A percentile compares a stretch with the other conserved stretches of the same genome.
phyloP scores from a whole-genome alignment of 2,888 invertebrate species.

The Ashinkailepas kermadecensis region DNA sequence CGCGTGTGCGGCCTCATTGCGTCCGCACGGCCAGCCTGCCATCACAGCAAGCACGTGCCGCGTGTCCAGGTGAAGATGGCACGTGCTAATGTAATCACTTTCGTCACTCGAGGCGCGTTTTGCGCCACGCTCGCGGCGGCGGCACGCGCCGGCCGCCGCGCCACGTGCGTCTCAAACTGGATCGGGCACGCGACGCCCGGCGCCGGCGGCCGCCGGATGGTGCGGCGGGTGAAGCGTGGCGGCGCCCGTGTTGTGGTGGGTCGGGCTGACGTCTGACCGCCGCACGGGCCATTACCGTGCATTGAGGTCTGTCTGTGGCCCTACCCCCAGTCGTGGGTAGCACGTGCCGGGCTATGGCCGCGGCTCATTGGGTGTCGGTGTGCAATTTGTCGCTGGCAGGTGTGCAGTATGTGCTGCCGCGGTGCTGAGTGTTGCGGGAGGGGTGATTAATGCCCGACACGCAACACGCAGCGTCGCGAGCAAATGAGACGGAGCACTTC shows the following conservation, averaged over 20 bases:
- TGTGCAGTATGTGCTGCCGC: too few relatives aligned
- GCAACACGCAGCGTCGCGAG: too few relatives aligned
- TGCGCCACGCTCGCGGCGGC: background rate
- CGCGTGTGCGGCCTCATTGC: background rate
- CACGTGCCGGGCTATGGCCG: too few relatives aligned
- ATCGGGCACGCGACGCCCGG: background rate
- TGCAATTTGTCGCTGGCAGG: too few relatives aligned
- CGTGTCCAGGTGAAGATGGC: slow-evolving; percentile 13
- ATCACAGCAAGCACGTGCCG: background rate
- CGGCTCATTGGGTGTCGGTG: too few relatives aligned
- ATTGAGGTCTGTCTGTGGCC: background rate
- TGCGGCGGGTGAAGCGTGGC: background rate
- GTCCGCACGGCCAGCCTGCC: too few relatives aligned
- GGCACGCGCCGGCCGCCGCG: background rate
- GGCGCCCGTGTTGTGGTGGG: background rate
- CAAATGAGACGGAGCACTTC: too few relatives aligned
- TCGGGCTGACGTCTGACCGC: background rate
- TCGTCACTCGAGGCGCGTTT: background rate
- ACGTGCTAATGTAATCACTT: slow-evolving; percentile 18
- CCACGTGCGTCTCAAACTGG: slow-evolving; percentile 7
- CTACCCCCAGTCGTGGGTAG: too few relatives aligned
- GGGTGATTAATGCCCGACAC: too few relatives aligned
- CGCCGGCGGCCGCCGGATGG: background rate
- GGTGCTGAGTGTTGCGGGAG: too few relatives aligned
- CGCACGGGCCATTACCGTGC: background rate